Percentiles rank a stretch among this genome's conserved stretches.
Conservation (phyloP, 2,797 vertebrate species). For the Sebastes matsubarae region DNA sequence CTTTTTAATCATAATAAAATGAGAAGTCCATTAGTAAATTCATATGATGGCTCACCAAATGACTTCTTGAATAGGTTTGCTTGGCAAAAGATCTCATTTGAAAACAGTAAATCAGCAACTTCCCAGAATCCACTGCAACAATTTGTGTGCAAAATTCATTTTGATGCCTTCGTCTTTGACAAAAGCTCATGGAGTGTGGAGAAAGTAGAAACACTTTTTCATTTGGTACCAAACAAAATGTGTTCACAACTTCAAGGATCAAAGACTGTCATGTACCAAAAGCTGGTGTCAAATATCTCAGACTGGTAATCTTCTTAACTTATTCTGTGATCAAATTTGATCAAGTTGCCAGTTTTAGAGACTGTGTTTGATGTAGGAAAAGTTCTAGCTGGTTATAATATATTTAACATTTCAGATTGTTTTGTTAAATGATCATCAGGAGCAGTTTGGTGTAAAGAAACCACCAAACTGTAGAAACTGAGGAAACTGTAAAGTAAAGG, state of each 20-base stretch:
- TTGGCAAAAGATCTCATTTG: neutral
- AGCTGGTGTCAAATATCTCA: neutral
- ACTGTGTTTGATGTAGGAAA: neutral
- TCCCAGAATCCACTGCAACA: neutral
- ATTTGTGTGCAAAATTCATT: neutral
- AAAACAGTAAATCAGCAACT: neutral
- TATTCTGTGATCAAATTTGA: neutral
- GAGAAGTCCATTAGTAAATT: neutral
- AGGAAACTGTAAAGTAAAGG: neutral
- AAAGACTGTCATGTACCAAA: too few relatives aligned
- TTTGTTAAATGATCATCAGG: neutral
- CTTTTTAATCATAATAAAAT: slow-evolving; percentile 13
- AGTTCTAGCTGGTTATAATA: too few relatives aligned
- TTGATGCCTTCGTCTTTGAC: neutral
- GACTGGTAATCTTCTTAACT: neutral
- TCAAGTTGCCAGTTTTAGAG: neutral
- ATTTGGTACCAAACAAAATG: neutral
- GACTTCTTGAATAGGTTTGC: neutral
- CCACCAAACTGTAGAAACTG: neutral
- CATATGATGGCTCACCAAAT: neutral
- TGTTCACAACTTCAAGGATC: neutral
- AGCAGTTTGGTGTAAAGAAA: neutral
- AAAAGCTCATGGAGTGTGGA: neutral
- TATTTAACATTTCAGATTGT: too few relatives aligned
- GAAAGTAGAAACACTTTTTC: too few relatives aligned